Evolutionary conservation across 1,140 invertebrate genomes (phyloP).

Genomic region (Papilio xuthus): DNA sequence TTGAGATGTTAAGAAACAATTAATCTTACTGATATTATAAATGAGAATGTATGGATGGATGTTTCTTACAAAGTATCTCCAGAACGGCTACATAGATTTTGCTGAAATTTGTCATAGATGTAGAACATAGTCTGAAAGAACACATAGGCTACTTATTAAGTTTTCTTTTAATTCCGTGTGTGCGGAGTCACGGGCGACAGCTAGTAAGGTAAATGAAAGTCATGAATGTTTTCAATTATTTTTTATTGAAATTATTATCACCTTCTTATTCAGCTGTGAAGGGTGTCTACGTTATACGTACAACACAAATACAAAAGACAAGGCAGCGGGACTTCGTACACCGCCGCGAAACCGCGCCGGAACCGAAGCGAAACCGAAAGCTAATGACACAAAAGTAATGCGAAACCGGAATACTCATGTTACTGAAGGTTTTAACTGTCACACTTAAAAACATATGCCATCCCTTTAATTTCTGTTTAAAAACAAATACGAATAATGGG

Average conservation of each 20-base stretch:
- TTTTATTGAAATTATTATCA: slow-evolving; percentile 80
- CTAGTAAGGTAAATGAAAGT: slow-evolving; percentile 42
- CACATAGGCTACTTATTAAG: too few relatives aligned
- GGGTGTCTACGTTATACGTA: slow-evolving; percentile 78
- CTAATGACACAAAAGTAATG: background rate
- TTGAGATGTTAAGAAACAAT: too few relatives aligned
- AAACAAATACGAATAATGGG: too few relatives aligned
- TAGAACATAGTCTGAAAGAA: too few relatives aligned
- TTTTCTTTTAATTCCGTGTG: too few relatives aligned
- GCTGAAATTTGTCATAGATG: too few relatives aligned
- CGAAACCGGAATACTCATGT: background rate
- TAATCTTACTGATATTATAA: too few relatives aligned
- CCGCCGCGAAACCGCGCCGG: background rate
- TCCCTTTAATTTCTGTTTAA: too few relatives aligned
- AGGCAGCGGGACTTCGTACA: slow-evolving; percentile 40
- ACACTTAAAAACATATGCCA: background rate
- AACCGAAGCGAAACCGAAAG: background rate
- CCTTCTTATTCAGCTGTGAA: slow-evolving; percentile 75
- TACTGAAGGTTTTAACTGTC: background rate
- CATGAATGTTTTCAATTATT: slow-evolving; percentile 65
- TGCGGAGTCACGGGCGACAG: too few relatives aligned
- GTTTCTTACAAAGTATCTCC: too few relatives aligned
- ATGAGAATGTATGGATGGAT: too few relatives aligned
- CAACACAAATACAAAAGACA: slow-evolving; percentile 73
- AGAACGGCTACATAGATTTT: too few relatives aligned